Conservation (phyloP, 2,888 invertebrate genomes). For the Xylota segnis region DNA sequence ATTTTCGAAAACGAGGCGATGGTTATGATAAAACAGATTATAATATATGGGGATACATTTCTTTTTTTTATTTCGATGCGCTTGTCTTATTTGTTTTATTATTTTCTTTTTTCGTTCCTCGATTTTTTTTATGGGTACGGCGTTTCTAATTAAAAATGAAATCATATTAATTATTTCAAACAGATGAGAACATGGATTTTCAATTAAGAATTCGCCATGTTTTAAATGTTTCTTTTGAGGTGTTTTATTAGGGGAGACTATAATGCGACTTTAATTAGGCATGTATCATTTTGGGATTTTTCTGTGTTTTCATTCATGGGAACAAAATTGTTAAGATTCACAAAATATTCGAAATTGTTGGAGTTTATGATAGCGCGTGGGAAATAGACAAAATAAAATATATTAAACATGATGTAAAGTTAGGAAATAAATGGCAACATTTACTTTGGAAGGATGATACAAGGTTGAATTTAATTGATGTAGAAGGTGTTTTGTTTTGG, state of each 20-base stretch:
- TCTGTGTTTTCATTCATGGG: not conserved
- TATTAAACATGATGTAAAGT: not conserved
- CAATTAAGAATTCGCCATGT: slow-evolving; percentile 30
- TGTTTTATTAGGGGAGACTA: slow-evolving; percentile 31
- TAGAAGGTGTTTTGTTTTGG: not conserved
- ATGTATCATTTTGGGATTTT: not conserved
- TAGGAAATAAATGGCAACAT: slow-evolving; percentile 6
- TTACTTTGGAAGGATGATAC: not conserved
- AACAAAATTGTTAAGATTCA: slow-evolving; percentile 7
- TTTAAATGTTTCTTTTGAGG: not conserved
- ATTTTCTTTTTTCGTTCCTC: not conserved
- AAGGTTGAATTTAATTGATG: not conserved
- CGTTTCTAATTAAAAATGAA: slow-evolving; percentile 47
- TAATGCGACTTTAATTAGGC: slow-evolving; percentile 26
- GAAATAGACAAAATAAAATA: not conserved
- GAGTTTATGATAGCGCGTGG: slow-evolving; percentile 7
- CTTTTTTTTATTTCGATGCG: slow-evolving; percentile 20
- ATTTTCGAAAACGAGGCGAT: slow-evolving; percentile 14
- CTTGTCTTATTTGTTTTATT: slow-evolving; percentile 15
- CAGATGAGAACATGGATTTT: slow-evolving; percentile 40
- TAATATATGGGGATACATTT: slow-evolving; percentile 43
- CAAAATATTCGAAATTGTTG: slow-evolving; percentile 2
- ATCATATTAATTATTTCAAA: slow-evolving; percentile 34
- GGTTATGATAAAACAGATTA: slow-evolving; percentile 50
- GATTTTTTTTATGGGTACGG: slow-evolving; percentile 4